Evolutionary conservation across 2,888 invertebrate species (phyloP).

Genomic region (Acanthosepion pharaonis): DNA sequence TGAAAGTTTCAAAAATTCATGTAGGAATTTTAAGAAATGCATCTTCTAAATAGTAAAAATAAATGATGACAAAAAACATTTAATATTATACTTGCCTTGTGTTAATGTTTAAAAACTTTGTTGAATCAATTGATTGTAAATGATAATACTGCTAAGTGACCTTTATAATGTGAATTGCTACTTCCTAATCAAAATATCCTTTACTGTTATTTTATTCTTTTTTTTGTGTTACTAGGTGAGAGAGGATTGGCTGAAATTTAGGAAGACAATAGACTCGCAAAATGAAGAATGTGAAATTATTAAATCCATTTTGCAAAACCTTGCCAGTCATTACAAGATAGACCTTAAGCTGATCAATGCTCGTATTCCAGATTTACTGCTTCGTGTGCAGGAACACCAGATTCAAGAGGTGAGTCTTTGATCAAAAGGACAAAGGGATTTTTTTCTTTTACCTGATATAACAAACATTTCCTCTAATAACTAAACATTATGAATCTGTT

Average conservation of each 20-base stretch:
- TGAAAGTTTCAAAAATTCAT: no score
- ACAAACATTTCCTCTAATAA: no score
- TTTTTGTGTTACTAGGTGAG: background rate
- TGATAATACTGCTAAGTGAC: no score
- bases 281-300: slow-evolving; percentile 64
- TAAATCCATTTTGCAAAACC: slow-evolving; percentile 65
- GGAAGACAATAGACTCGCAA: slow-evolving; percentile 59
- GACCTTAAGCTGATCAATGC: slow-evolving; percentile 66
- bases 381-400: background rate
- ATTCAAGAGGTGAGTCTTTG: slow-evolving; percentile 24
- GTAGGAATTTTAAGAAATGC: no score
- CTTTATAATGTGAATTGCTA: background rate
- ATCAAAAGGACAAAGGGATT: background rate
- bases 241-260: slow-evolving; percentile 62
- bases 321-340: slow-evolving; percentile 62
- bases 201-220: background rate
- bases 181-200: background rate
- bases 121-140: no score
- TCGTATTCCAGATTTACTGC: slow-evolving; percentile 69
- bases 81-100: no score
- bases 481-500: no score
- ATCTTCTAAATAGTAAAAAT: no score
- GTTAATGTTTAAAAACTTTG: no score
- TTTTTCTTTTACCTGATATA: no score
- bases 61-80: no score